Percentiles rank a stretch among this genome's conserved stretches.
Evolutionary conservation across 2,113 vertebrate species (phyloP).

Genomic region (Vulpes ferrilata): DNA sequence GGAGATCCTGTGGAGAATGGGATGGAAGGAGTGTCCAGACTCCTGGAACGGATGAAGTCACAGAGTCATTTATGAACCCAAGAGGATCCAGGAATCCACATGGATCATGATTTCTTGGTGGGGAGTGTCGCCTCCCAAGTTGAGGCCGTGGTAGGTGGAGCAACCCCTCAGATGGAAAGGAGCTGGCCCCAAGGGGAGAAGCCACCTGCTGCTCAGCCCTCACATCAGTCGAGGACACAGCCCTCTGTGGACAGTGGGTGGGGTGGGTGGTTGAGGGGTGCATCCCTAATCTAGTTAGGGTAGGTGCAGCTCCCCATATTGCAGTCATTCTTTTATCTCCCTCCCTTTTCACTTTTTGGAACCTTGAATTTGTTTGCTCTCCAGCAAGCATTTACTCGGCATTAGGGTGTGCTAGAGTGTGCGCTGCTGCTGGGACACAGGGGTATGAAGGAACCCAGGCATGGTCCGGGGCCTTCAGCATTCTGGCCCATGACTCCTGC

Average conservation of each 20-base stretch:
- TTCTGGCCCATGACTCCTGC: not conserved
- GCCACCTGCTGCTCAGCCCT: not conserved
- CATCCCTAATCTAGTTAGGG: not conserved
- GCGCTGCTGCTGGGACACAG: not conserved
- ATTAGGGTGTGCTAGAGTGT: not conserved
- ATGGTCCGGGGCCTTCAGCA: not conserved
- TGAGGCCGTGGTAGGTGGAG: not conserved
- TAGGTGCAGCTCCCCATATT: not conserved
- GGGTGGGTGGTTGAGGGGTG: not conserved
- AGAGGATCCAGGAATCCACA: not conserved
- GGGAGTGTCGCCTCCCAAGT: not conserved
- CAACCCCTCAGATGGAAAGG: not conserved
- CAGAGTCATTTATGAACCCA: not conserved
- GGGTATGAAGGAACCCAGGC: not conserved
- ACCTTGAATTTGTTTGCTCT: slow-evolving; percentile 26
- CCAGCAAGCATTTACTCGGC: not conserved
- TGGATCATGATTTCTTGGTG: not conserved
- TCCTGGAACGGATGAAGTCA: not conserved
- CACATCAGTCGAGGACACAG: not conserved
- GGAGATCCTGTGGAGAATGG: not conserved
- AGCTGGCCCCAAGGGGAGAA: not conserved
- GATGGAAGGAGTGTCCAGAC: not conserved
- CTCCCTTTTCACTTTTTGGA: not conserved
- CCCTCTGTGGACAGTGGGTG: not conserved
- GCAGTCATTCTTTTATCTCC: not conserved